Evolutionary conservation across 2,113 vertebrate species (phyloP), one percentile per base, ranked within the genome.

Genomic region (Glaucidium brasilianum): DNA sequence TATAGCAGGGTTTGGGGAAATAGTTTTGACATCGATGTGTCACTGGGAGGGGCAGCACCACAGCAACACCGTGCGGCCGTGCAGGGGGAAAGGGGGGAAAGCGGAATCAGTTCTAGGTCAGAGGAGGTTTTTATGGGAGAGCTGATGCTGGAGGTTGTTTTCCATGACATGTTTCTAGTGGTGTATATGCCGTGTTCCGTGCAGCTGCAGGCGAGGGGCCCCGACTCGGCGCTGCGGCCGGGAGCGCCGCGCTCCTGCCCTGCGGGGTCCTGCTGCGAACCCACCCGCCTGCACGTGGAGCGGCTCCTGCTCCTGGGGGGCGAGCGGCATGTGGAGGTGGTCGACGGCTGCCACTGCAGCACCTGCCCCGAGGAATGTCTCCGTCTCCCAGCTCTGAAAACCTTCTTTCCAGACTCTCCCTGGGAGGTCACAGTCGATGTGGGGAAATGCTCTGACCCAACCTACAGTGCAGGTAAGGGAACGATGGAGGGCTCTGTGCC

Each of bases 301-400:
- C 87, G 35, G 19, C 86, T 98, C 41, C 96, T 98, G 45, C 97
- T 98, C 69, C 95, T 97, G 1, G 56, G 98, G 25, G 98, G 98
- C 3, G 47, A 91, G 20, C 91, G 78, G 37, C 97, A 98, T 68
- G 97, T 98, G 63, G 98, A 98, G 75, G 96, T 98, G 39, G 92
- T 98, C 4, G 68, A 98, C 25, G 95, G 98, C 74, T 98, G 98
- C 49, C 98, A 97, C 47, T 99, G 98, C 26, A 97, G 98, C 49
- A 32, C 84, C 6, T 97, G 73, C n/a, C 91, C 97, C 2, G 50
- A 79, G 8, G 96, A 97, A 69, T 98, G 98, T 72, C 91, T 99
- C 62, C 60, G 91, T 12, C 97, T 98, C 13, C 98, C 97, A 0
- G 95, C 97, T 10, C 98, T 98, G 26, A 98, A 97, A 95, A 99